These are phyloP conservation scores for Agrotis segetum DNA, from an alignment of 2,888 invertebrate species.

Conservation along the genomic window DNA sequence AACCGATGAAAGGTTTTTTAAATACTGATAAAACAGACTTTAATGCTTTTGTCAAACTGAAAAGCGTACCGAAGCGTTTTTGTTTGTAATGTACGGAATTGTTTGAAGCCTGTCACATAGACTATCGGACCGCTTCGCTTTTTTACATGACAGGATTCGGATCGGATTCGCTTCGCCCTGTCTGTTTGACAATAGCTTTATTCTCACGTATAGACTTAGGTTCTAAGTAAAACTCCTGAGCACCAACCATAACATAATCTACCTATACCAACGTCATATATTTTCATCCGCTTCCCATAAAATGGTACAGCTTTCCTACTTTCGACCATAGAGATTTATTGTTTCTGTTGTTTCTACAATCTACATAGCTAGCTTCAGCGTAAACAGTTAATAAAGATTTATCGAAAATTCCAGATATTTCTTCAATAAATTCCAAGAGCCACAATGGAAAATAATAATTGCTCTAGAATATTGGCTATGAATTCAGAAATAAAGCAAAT, in stretches of 20 bases:
- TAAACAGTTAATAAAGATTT: conserved; percentile 8
- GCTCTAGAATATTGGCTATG: not conserved
- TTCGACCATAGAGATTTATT: not conserved
- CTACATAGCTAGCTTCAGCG: not conserved
- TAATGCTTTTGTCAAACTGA: too few relatives aligned
- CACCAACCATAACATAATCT: too few relatives aligned
- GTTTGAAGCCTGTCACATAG: too few relatives aligned
- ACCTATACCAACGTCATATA: not conserved
- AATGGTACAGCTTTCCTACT: not conserved
- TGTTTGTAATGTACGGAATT: too few relatives aligned
- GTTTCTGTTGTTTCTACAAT: not conserved
- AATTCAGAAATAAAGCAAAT: conserved; percentile 10
- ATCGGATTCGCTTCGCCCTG: too few relatives aligned
- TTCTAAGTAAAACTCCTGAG: too few relatives aligned
- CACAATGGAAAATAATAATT: conserved; percentile 21
- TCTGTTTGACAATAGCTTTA: too few relatives aligned
- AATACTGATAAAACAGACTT: not conserved
- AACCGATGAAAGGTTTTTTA: conserved; percentile 26
- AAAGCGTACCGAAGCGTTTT: too few relatives aligned
- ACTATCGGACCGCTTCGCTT: too few relatives aligned
- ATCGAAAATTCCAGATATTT: conserved; percentile 20
- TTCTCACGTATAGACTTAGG: too few relatives aligned
- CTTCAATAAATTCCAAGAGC: conserved; percentile 9
- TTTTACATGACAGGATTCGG: too few relatives aligned
- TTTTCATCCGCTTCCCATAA: not conserved